phyloP scores from a whole-genome alignment of 2,888 invertebrate species.

The Drosophila imparisetae region DNA sequence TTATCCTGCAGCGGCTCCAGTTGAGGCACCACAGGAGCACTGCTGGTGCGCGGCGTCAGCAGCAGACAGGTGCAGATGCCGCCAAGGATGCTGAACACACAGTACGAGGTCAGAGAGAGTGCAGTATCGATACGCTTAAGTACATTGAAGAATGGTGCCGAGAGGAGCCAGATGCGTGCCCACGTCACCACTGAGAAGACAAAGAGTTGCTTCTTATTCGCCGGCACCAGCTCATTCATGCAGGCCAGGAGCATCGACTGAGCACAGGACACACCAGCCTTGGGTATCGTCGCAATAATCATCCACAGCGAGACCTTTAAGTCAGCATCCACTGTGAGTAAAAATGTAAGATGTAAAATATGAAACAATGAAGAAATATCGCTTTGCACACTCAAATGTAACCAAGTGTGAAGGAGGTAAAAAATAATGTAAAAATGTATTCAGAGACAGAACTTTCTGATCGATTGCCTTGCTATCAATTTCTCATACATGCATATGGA shows the following conservation, averaged over 20 bases:
- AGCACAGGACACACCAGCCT: constrained; percentile 84
- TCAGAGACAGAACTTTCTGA: background rate
- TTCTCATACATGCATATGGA: background rate
- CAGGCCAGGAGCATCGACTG: constrained; percentile 84
- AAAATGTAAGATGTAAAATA: no score
- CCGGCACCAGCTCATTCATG: constrained; percentile 83
- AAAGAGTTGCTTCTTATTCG: constrained; percentile 82
- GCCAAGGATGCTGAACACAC: constrained; percentile 81
- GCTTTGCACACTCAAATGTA: background rate
- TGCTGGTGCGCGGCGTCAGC: constrained; percentile 68
- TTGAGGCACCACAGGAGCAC: constrained; percentile 40
- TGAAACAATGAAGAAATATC: background rate
- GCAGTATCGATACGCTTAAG: constrained; percentile 82
- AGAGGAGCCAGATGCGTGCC: constrained; percentile 83
- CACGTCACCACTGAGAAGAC: constrained; percentile 84
- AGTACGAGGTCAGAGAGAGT: constrained; percentile 82
- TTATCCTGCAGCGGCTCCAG: constrained; percentile 42
- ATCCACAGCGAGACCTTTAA: constrained; percentile 83
- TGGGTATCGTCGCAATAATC: constrained; percentile 84
- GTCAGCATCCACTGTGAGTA: constrained; percentile 75
- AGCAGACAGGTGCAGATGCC: constrained; percentile 82
- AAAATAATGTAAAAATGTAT: background rate
- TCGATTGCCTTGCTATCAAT: background rate
- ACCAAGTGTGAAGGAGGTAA: background rate
- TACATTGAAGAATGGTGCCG: constrained; percentile 84